Evolutionary conservation across 2,888 invertebrate genomes (phyloP), one percentile per base, ranked within the genome.

Genomic region (Papilio elwesi): DNA sequence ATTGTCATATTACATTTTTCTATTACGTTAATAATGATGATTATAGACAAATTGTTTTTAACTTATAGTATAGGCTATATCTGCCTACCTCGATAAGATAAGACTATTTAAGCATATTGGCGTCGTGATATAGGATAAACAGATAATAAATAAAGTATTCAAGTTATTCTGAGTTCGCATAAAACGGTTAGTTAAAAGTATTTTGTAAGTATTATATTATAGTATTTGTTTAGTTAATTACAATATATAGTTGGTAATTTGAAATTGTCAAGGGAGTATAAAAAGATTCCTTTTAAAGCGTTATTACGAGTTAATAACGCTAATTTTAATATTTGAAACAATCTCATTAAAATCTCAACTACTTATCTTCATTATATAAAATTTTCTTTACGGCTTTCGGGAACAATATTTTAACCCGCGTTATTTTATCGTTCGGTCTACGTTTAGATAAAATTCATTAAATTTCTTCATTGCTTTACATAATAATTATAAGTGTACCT

Each of bases 321-420:
- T 74, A 76, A 78, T 80, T 83, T 83, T 78, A 81, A 81, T 77
- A 80, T 81, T 78, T 80, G 81, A 82, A 82, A 82, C 85, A 86
- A 83, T 84, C 80, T 79, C 80, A 77, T 83, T 83, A 85, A 86
- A 87, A 84, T 83, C 82, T 77, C 79, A 84, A 89, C 88, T 86
- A 86, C 80, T 85, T 83, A 84, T 85, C 85, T 84, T 80, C 83
- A 85, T 89, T 89, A 89, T 87, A 87, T 87, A 85, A 87, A 88
- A 91, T 89, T 87, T 90, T 88, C 85, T 89, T 90, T 90, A 91
- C 86, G 85, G 82, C 86, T 89, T 91, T 91, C 91, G 87, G 87
- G 82, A 81, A 85, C 86, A 86, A 90, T 91, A 91, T 87, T 91
- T 92, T 88, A 87, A 83, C 83, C 79, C 82, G 81, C 85, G 86